Conservation (phyloP, 1,140 invertebrate species). For the Artemia franciscana region DNA sequence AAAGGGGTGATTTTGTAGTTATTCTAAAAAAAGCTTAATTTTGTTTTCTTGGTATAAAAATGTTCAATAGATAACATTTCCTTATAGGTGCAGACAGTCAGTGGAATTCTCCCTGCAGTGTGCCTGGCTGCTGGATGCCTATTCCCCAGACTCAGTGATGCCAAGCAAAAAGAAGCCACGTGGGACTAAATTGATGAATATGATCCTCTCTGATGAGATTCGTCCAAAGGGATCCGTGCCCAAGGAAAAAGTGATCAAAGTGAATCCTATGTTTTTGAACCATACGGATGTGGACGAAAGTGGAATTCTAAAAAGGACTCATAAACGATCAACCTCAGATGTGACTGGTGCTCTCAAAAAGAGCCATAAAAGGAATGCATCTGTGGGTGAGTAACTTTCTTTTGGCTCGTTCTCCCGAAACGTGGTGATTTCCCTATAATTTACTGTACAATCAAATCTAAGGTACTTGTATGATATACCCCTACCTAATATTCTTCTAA, state of each 20-base stretch:
- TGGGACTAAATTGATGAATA: conserved; percentile 60
- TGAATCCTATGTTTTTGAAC: neutral
- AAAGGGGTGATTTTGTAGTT: no score
- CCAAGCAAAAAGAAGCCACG: conserved; percentile 56
- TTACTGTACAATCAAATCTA: no score
- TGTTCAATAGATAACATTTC: no score
- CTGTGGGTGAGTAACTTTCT: conserved; percentile 11
- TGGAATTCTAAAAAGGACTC: conserved; percentile 38
- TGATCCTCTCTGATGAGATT: conserved; percentile 66
- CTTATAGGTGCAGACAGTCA: conserved; percentile 60
- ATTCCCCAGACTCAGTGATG: conserved; percentile 42
- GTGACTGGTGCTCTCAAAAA: conserved; percentile 39
- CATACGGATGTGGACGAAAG: neutral
- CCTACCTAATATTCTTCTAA: no score
- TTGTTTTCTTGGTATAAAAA: no score
- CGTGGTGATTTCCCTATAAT: no score
- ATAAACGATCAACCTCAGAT: conserved; percentile 74
- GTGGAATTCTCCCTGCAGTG: conserved; percentile 86
- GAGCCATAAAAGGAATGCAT: conserved; percentile 14
- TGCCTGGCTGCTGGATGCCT: conserved; percentile 85
- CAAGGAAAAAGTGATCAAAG: neutral
- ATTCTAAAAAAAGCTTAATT: no score
- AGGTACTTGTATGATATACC: no score
- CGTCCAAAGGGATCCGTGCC: conserved; percentile 24
- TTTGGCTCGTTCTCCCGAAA: no score